Evolutionary conservation across 2,797 vertebrate species (phyloP).

Genomic region (Myotis planiceps): DNA sequence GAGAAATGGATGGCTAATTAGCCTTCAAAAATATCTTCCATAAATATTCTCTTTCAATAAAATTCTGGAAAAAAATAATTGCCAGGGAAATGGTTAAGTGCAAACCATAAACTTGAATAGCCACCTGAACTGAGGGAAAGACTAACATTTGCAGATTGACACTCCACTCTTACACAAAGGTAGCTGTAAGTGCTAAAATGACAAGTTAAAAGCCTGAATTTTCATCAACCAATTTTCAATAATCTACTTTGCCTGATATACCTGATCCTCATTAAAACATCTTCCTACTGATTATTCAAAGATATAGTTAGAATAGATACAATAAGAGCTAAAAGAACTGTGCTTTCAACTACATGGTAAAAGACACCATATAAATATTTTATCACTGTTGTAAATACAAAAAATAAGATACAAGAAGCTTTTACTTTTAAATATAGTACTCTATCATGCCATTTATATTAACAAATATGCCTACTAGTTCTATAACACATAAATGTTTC

Average conservation of each 20-base stretch:
- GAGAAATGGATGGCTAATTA: not conserved
- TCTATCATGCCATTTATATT: slow-evolving; percentile 31
- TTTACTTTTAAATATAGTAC: slow-evolving; percentile 42
- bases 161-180: not conserved
- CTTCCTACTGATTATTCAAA: slow-evolving; percentile 19
- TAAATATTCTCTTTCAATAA: slow-evolving; percentile 13
- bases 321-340: not conserved
- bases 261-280: slow-evolving; percentile 39
- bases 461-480: slow-evolving; percentile 32
- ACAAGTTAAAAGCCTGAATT: slow-evolving; percentile 35
- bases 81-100: not conserved
- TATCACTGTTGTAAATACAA: not conserved
- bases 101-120: not conserved
- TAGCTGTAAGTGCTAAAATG: slow-evolving; percentile 31
- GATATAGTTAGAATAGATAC: slow-evolving; percentile 6
- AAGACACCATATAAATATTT: slow-evolving; percentile 32
- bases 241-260: slow-evolving; percentile 31
- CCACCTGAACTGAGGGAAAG: not conserved
- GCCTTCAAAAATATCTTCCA: not conserved
- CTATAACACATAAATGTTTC: slow-evolving; percentile 14
- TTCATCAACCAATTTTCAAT: slow-evolving; percentile 48
- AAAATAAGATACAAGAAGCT: slow-evolving; percentile 10
- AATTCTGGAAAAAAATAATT: not conserved
- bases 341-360: slow-evolving; percentile 15
- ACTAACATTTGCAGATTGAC: not conserved